A percentile compares a stretch with the other conserved stretches of the same genome.
These are phyloP conservation scores for Venturia canescens DNA, from an alignment of 1,140 invertebrate species.

Conservation along the genomic window DNA sequence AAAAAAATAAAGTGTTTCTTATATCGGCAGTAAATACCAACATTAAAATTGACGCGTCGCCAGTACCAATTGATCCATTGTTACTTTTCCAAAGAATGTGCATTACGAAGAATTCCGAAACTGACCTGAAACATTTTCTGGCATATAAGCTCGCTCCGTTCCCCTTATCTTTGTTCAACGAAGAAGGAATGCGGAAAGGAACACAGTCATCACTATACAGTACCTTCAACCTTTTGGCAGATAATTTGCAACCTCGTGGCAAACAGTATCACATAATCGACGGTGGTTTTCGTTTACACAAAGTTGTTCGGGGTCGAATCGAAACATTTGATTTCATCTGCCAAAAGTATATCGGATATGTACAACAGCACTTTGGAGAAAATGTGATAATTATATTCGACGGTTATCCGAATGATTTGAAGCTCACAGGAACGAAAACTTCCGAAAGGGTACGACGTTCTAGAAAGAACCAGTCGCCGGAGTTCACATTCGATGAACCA, in stretches of 20 bases:
- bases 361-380: constrained; percentile 31
- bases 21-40: constrained; percentile 17
- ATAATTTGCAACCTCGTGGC: constrained; percentile 2
- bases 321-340: constrained; percentile 18
- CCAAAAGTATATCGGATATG: constrained; percentile 16
- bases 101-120: no score
- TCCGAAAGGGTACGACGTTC: constrained; percentile 28
- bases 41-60: no score
- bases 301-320: constrained; percentile 24
- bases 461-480: constrained; percentile 6
- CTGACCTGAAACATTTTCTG: not conserved
- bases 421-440: constrained; percentile 36
- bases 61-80: no score
- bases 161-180: not conserved
- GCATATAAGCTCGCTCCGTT: not conserved
- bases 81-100: no score
- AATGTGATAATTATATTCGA: constrained; percentile 43
- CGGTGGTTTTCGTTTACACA: constrained; percentile 34
- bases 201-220: no score
- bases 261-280: constrained; percentile 7
- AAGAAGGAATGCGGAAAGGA: not conserved
- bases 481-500: constrained; percentile 25
- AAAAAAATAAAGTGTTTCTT: no score
- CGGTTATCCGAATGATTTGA: constrained; percentile 39
- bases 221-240: not conserved